These are phyloP conservation scores for Lasioglossum villosulum DNA, from an alignment of 2,888 invertebrate genomes.

Conservation along the genomic window DNA sequence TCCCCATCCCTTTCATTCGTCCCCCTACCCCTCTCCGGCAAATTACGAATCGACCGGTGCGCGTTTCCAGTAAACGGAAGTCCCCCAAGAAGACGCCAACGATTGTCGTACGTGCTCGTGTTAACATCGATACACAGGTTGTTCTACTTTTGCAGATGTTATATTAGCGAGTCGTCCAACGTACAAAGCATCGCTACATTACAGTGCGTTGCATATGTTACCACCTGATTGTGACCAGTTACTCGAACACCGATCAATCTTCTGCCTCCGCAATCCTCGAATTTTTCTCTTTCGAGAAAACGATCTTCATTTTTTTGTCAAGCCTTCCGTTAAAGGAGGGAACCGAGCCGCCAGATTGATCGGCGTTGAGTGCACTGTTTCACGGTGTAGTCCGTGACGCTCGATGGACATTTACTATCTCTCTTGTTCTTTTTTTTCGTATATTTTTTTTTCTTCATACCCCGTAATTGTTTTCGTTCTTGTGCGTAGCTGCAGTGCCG, in stretches of 20 bases:
- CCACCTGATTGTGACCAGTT: conserved; percentile 43
- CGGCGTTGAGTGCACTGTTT: conserved; percentile 21
- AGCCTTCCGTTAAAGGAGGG: no score
- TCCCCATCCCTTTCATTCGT: background rate
- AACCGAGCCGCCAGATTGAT: conserved; percentile 29
- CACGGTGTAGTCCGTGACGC: conserved; percentile 52
- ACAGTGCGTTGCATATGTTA: conserved; percentile 54
- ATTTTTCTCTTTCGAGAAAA: background rate
- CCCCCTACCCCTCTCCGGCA: background rate
- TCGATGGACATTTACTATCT: conserved; percentile 51
- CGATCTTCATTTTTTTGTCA: background rate
- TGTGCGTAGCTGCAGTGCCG: conserved; percentile 67
- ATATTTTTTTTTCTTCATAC: conserved; percentile 20
- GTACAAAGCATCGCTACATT: conserved; percentile 55
- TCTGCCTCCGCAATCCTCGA: background rate
- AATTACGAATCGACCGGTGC: conserved; percentile 10
- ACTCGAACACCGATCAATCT: conserved; percentile 48
- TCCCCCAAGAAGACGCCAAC: conserved; percentile 46
- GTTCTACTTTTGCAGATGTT: conserved; percentile 53
- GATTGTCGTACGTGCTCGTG: conserved; percentile 39
- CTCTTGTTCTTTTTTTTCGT: background rate
- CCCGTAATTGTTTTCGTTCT: conserved; percentile 23
- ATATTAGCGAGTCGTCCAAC: conserved; percentile 51
- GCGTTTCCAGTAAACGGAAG: conserved; percentile 39
- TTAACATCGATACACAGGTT: conserved; percentile 60